Base-by-base conservation (phyloP, 2,797 vertebrate species). In the Cossypha polioptera region DNA sequence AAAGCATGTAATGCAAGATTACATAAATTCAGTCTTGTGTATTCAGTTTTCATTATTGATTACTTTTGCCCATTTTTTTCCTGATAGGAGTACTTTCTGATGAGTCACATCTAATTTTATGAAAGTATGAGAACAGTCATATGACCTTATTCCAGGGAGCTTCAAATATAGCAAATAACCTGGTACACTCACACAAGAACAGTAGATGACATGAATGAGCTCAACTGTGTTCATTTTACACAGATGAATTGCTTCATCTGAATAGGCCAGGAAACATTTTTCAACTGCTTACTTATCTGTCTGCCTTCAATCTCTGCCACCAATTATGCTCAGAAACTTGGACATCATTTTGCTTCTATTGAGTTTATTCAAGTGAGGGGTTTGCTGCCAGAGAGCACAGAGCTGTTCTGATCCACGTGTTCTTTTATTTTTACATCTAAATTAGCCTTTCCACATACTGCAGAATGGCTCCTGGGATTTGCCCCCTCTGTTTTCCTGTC, bases 21-120 rank as follows among this genome's bases (percentile, higher is more conserved):
- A 77, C 33, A 81, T 40, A 66, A 87, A 62, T 59, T 11, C 35
- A 84, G 17, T n/a, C 54, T 47, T 72, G 81, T 51, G 42, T 90
- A 33, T 47, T 69, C 25, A 18, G 29, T 75, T 96, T 82, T 75
- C n/a, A 86, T 65, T 88, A 89, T 72, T 80, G 62, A 94, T 92
- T 86, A 62, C 38, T 78, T 90, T 43, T 88, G 65, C 53, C 51
- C 29, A 25, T 72, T 88, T 89, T 92, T 58, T n/a, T 78, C 76
- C 58, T 75, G 67, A 69, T 40, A 63, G 55, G 42, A 88, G 17
- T 42, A 66, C 42, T 68, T 77, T 12, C 5, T 84, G 82, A 90
- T 92, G 73, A 95, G 75, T 92, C 71, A 94, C 33, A 91, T 40
- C 57, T 47, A 35, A 76, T 89, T 90, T 83, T 75, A 62, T 58